Evolutionary conservation across 2,888 invertebrate genomes (phyloP).

Genomic region (Drosophila parthenogenetica): DNA sequence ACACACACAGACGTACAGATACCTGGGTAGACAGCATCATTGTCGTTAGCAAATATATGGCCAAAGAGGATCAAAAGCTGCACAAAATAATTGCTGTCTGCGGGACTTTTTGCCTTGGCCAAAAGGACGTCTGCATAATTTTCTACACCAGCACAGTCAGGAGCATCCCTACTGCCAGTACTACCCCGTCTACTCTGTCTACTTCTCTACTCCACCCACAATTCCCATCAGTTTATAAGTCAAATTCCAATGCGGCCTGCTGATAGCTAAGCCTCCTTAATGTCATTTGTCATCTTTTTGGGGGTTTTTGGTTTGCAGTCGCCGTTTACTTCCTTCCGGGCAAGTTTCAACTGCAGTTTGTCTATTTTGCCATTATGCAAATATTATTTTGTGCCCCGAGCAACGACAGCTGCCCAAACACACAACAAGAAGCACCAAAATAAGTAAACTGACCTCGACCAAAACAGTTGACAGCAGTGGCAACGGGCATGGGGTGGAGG

Average conservation of each 20-base stretch:
- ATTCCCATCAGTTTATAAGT: constrained; percentile 37
- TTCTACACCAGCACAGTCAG: constrained; percentile 2
- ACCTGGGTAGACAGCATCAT: constrained; percentile 69
- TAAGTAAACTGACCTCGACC: constrained; percentile 21
- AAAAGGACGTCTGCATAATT: constrained; percentile 48
- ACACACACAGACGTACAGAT: constrained; percentile 8
- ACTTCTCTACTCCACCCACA: not conserved
- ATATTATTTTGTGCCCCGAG: constrained; percentile 69
- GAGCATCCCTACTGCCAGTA: not conserved
- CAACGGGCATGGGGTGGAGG: not conserved
- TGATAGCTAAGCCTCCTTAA: constrained; percentile 66
- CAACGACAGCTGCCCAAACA: constrained; percentile 16
- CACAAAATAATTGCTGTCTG: constrained; percentile 68
- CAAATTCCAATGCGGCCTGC: constrained; percentile 52
- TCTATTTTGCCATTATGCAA: constrained; percentile 75
- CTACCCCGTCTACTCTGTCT: not conserved
- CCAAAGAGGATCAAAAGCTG: constrained; percentile 71
- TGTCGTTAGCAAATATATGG: constrained; percentile 80
- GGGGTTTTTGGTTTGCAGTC: constrained; percentile 1
- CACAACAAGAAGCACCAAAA: constrained; percentile 41
- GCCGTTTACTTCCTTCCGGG: constrained; percentile 1
- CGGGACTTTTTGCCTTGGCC: constrained; percentile 35
- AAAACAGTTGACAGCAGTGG: not conserved
- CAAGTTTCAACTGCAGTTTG: constrained; percentile 54
- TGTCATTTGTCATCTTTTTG: constrained; percentile 72